phyloP scores from a whole-genome alignment of 2,888 invertebrate species.

The Xestia c-nigrum region DNA sequence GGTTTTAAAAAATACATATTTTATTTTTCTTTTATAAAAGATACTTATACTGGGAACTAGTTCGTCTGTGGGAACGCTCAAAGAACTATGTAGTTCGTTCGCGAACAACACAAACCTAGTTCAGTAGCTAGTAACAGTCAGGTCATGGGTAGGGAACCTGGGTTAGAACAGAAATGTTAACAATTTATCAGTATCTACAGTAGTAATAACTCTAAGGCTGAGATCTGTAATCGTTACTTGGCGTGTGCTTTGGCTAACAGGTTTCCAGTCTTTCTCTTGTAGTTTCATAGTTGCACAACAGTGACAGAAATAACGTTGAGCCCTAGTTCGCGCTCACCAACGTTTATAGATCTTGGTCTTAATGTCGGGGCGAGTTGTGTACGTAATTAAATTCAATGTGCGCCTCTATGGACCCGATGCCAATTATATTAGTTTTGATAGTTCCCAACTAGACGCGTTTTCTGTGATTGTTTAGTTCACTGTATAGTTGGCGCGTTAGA shows the following conservation, averaged over 20 bases:
- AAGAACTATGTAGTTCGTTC: too few species aligned
- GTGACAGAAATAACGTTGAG: neutral
- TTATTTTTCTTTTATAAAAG: too few species aligned
- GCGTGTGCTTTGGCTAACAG: neutral
- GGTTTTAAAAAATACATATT: too few species aligned
- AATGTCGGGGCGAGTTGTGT: conserved; percentile 61
- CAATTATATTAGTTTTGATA: conserved; percentile 74
- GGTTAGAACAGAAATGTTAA: too few species aligned
- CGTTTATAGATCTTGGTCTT: conserved; percentile 30
- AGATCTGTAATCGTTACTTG: too few species aligned
- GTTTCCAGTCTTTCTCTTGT: neutral
- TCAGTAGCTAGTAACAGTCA: too few species aligned
- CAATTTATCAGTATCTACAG: too few species aligned
- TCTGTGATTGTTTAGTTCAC: conserved; percentile 60
- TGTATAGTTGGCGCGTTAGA: conserved; percentile 42
- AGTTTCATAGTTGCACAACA: neutral
- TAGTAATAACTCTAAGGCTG: too few species aligned
- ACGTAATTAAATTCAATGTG: conserved; percentile 71
- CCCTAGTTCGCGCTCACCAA: neutral
- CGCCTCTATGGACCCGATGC: conserved; percentile 70
- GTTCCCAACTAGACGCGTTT: conserved; percentile 69
- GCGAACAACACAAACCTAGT: too few species aligned
- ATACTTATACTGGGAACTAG: too few species aligned
- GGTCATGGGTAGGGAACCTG: too few species aligned
- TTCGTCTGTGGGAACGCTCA: too few species aligned